Percentiles rank a stretch among this genome's conserved stretches.
Evolutionary conservation across 1,140 invertebrate species (phyloP).

Genomic region (Drosophila busckii): DNA sequence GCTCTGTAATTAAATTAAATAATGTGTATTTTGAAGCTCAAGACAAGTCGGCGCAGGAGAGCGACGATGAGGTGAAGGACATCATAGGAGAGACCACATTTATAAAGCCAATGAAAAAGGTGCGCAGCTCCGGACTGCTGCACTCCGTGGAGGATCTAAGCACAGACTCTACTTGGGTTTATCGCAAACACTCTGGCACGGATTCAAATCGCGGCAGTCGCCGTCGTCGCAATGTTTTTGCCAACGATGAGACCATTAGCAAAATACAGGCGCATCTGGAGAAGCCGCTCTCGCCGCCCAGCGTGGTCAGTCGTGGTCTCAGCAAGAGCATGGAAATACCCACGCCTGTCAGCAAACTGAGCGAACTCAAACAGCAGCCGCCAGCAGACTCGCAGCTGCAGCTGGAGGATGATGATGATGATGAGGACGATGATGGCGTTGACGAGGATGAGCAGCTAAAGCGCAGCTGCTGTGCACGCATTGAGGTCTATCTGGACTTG

Average conservation of each 20-base stretch:
- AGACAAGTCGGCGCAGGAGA: slow-evolving; percentile 78
- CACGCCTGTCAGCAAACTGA: slow-evolving; percentile 75
- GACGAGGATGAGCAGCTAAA: slow-evolving; percentile 48
- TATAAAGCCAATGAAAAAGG: slow-evolving; percentile 81
- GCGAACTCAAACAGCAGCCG: slow-evolving; percentile 49
- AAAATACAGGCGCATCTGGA: slow-evolving; percentile 72
- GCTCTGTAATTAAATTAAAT: no score
- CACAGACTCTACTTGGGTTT: slow-evolving; percentile 86
- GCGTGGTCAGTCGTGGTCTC: slow-evolving; percentile 66
- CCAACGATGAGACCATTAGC: slow-evolving; percentile 75
- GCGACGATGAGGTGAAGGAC: slow-evolving; percentile 81
- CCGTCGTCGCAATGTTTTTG: slow-evolving; percentile 65
- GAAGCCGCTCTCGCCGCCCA: slow-evolving; percentile 61
- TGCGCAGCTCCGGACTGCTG: slow-evolving; percentile 84
- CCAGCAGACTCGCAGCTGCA: slow-evolving; percentile 54
- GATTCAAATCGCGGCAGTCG: slow-evolving; percentile 77
- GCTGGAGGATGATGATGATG: slow-evolving; percentile 26
- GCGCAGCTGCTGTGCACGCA: slow-evolving; percentile 67
- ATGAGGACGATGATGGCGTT: slow-evolving; percentile 38
- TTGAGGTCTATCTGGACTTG: slow-evolving; percentile 83
- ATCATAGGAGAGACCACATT: slow-evolving; percentile 81
- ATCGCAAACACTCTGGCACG: slow-evolving; percentile 81
- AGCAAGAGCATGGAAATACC: slow-evolving; percentile 79
- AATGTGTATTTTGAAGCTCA: slow-evolving; percentile 33
- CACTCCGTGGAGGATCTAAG: slow-evolving; percentile 87